A percentile compares a stretch with the other conserved stretches of the same genome.
Conservation (phyloP, 2,113 vertebrate species). For the Sturnira hondurensis region DNA sequence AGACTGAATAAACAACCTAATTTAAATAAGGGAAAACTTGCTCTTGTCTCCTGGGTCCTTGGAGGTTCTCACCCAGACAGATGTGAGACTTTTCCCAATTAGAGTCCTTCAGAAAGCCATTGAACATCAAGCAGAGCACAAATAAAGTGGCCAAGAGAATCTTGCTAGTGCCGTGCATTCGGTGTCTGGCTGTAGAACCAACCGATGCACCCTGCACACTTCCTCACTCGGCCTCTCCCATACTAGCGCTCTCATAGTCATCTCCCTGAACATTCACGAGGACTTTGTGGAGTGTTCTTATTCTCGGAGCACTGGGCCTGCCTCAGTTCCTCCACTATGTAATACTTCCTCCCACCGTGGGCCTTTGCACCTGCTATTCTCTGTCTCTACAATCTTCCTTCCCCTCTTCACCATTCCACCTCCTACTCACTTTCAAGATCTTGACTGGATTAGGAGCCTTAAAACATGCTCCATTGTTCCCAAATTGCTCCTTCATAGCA, state of each 20-base stretch:
- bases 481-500: not conserved
- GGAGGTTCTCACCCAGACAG: conserved; percentile 30
- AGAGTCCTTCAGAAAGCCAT: conserved; percentile 34
- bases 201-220: not conserved
- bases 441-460: not conserved
- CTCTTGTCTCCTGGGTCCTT: not conserved
- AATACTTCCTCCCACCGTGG: not conserved
- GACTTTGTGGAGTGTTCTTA: not conserved
- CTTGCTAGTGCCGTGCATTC: not conserved
- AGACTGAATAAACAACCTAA: conserved; percentile 28
- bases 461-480: not conserved
- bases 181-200: not conserved
- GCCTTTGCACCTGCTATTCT: not conserved
- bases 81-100: conserved; percentile 35
- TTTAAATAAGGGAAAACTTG: conserved; percentile 39
- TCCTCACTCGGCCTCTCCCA: accelerated
- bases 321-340: not conserved
- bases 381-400: not conserved
- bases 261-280: not conserved
- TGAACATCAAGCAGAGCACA: not conserved
- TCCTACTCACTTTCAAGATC: not conserved
- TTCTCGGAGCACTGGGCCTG: not conserved
- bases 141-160: not conserved
- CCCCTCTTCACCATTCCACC: not conserved
- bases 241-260: not conserved